Evolutionary conservation across 1,140 invertebrate genomes (phyloP), one percentile per base, ranked within the genome.

Genomic region (Ladona fulva): DNA sequence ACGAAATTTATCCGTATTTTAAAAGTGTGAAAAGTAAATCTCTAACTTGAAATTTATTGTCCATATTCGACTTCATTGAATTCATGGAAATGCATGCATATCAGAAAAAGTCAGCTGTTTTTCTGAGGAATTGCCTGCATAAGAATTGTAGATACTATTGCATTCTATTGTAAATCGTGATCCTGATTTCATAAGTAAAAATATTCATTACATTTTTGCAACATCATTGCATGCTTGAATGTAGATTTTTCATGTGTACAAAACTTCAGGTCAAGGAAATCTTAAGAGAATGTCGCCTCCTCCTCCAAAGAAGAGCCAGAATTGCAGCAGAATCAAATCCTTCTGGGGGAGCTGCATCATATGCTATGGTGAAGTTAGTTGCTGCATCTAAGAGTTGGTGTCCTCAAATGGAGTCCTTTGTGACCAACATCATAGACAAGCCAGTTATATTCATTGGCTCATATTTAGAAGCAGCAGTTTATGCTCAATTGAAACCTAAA

Each of bases 371-470:
- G 52, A 66, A 66, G 52, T 66, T 66, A 19, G n/a, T 66, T 66
- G 52, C 12, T 66, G 25, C 25, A 76, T 7, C 25, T 11, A 25
- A n/a, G n/a, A 29, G 16, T 5, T 66, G 52, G 52, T 66, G 52
- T 66, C 52, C 52, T 66, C 52, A 66, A 0, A 19, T 86, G 10
- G 81, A 81, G 76, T 81, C 78, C 42, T 82, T 86, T 52, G 78
- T 81, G 11, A 59, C 79, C 0, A 29, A 76, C 12, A 80, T 80
- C 42, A 80, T 85, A 52, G 37, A 80, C 24, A 79, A 83, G 80
- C 83, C 84, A 1, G 84, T 82, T 22, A 82, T 85, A 76, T 86
- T 84, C 76, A 85, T 87, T 74, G 81, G 83, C 59, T 86, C 85
- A 25, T 86, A 82, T 76, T 79, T 84, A 29, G 86, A 86, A 83